phyloP scores from a whole-genome alignment of 2,888 invertebrate genomes.

The Mechanitis mazaeus region DNA sequence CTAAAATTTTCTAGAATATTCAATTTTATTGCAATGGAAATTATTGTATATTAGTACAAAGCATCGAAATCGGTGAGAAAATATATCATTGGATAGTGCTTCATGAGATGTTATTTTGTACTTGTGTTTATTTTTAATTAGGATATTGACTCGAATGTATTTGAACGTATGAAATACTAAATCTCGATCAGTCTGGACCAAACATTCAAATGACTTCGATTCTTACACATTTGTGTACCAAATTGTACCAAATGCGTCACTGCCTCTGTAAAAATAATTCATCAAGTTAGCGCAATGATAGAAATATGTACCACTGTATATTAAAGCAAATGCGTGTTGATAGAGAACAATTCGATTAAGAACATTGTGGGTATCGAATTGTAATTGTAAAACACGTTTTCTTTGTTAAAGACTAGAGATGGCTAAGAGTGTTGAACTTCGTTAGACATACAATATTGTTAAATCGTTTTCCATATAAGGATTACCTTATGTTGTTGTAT shows the following conservation, averaged over 20 bases:
- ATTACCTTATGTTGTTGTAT: conserved; percentile 49
- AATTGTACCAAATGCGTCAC: conserved; percentile 38
- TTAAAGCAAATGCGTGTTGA: conserved; percentile 3
- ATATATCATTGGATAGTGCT: conserved; percentile 46
- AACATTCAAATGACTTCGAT: conserved; percentile 33
- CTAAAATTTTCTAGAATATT: conserved; percentile 47
- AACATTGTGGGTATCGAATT: conserved; percentile 16
- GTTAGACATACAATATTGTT: conserved; percentile 41
- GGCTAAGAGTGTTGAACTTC: conserved; percentile 38
- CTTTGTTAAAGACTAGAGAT: conserved; percentile 38
- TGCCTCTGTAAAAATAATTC: conserved; percentile 41
- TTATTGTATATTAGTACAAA: conserved; percentile 74
- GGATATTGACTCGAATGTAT: conserved; percentile 35
- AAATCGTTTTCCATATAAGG: conserved; percentile 47
- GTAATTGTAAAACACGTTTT: conserved; percentile 17
- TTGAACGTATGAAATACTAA: conserved; percentile 26
- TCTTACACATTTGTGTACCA: conserved; percentile 38
- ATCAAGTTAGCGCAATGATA: conserved; percentile 24
- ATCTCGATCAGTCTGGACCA: conserved; percentile 48
- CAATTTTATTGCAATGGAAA: conserved; percentile 48
- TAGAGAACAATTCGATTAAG: conserved; percentile 9
- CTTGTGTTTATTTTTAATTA: conserved; percentile 48
- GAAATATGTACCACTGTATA: not conserved
- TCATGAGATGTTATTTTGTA: conserved; percentile 64
- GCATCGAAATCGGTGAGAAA: conserved; percentile 31